Evolutionary conservation across 2,888 invertebrate genomes (phyloP), one percentile per base, ranked within the genome.

Genomic region (Pandemis cinnamomeana): DNA sequence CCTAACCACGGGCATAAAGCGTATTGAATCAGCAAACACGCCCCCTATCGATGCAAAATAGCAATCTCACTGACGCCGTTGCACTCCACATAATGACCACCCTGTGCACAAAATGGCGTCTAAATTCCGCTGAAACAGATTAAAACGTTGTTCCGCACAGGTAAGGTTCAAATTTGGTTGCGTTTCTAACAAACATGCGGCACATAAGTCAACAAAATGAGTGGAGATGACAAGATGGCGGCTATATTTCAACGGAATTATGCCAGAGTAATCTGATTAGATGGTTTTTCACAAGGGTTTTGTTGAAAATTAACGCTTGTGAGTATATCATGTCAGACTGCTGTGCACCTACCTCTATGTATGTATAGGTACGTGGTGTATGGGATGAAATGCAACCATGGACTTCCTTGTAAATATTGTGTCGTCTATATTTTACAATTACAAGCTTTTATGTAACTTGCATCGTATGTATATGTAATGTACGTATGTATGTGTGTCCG

Each of bases 241-340:
- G 81, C 75, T 78, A 86, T 89, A 84, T 86, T 87, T 87, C 85
- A 87, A 79, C 83, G 80, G 83, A 87, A 86, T 85, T 86, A 84
- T 83, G 80, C 77, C 80, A 81, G 11, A 83, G 80, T 85, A 85
- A 85, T 84, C 80, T 84, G 86, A 88, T 89, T 86, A 88, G 84
- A 67, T 46, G 61, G 66, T 61, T 64, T 74, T 70, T 73, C 41
- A 58, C 44, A 66, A 27, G 44, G 73, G 44, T 41, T 69, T 68
- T 60, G 67, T 48, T 62, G 46, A 36, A 70, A 67, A 68, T 42
- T 51, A 66, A 36, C 63, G 51, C 63, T 66, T 70, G 51, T 15
- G 63, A 64, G n/a, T 60, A 58, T 58, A 58, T 58, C 58, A 55
- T 55, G 55, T 55, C 6, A 20, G 58, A 10, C 7, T 51, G 5